Percentiles rank a stretch among this genome's conserved stretches.
Evolutionary conservation across 2,888 invertebrate species (phyloP).

Genomic region (Clanis bilineata): DNA sequence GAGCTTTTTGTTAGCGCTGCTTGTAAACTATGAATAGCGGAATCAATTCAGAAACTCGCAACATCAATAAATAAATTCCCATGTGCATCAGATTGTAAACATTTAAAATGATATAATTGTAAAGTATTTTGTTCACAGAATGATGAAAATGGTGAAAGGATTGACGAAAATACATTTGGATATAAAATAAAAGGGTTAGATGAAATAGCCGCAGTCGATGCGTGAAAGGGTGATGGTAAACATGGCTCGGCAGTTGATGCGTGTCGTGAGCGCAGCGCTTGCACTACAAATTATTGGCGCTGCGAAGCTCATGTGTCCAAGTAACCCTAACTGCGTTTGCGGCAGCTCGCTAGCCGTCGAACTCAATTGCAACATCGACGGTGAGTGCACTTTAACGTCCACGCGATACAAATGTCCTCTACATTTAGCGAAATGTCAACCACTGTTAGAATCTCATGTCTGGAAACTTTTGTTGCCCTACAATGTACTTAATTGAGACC

Average conservation of each 20-base stretch:
- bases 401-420: conserved; percentile 38
- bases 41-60: conserved; percentile 50
- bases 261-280: conserved; percentile 56
- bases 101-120: conserved; percentile 25
- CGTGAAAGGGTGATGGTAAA: conserved; percentile 35
- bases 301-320: conserved; percentile 63
- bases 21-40: conserved; percentile 59
- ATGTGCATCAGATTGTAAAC: conserved; percentile 33
- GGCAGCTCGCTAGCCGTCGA: conserved; percentile 71
- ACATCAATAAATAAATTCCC: conserved; percentile 40
- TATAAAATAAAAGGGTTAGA: conserved; percentile 26
- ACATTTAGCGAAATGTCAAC: conserved; percentile 21
- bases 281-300: conserved; percentile 69
- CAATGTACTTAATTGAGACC: neutral
- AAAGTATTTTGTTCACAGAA: conserved; percentile 46
- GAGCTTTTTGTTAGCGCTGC: conserved; percentile 54
- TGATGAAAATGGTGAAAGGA: conserved; percentile 33
- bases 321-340: conserved; percentile 77
- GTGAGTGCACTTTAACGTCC: conserved; percentile 63
- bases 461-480: conserved; percentile 13
- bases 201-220: conserved; percentile 39
- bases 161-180: conserved; percentile 27
- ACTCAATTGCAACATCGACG: conserved; percentile 76
- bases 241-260: conserved; percentile 62
- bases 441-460: neutral